These are phyloP conservation scores for Trichosurus vulpecula DNA, from an alignment of 2,797 vertebrate genomes.

Conservation along the genomic window DNA sequence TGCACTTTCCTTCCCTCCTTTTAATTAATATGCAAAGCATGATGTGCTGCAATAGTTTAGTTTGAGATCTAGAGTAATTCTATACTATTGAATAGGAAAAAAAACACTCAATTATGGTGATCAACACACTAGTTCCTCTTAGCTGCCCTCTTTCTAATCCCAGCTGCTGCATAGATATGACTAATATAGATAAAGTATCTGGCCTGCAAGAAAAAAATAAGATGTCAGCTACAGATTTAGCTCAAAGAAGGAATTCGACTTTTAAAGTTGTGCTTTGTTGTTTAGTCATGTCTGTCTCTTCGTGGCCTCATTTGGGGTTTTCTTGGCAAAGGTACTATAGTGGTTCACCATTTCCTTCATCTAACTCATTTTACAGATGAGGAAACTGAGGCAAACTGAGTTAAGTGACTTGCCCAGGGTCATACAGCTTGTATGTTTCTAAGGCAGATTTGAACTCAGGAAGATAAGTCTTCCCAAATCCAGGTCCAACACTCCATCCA, in stretches of 20 bases:
- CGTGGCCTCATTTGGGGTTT: neutral
- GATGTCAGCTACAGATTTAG: neutral
- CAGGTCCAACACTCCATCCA: neutral
- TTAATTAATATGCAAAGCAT: neutral
- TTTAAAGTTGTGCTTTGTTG: neutral
- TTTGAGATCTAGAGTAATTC: neutral
- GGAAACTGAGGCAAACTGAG: neutral
- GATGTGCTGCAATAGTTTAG: neutral
- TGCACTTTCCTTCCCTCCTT: neutral
- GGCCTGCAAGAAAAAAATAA: neutral
- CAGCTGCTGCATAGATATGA: neutral
- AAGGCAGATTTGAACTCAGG: neutral
- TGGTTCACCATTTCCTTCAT: neutral
- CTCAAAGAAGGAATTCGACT: neutral
- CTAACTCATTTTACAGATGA: neutral
- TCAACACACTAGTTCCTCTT: neutral
- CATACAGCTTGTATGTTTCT: neutral
- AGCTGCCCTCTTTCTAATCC: neutral
- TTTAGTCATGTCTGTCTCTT: neutral
- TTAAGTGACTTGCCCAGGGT: neutral
- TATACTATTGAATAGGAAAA: neutral
- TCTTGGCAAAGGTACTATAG: neutral
- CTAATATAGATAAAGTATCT: neutral
- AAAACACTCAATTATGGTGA: neutral
- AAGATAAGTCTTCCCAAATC: neutral